Conservation (phyloP, 1,140 invertebrate genomes). For the Elymnias hypermnestra region DNA sequence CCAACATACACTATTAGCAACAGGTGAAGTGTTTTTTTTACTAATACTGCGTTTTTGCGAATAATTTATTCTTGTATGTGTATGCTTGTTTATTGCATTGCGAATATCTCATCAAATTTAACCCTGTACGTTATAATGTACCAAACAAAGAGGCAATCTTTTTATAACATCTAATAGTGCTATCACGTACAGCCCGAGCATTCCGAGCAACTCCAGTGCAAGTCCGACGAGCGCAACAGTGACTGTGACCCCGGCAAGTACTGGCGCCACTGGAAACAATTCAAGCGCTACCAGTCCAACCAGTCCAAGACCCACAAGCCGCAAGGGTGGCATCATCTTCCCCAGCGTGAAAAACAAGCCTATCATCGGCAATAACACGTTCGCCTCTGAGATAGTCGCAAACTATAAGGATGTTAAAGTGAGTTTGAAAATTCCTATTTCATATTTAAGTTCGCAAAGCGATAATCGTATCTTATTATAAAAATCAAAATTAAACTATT, state of each 20-base stretch:
- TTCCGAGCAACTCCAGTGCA: slow-evolving; percentile 39
- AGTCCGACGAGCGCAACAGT: slow-evolving; percentile 38
- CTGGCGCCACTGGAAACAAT: slow-evolving; percentile 23
- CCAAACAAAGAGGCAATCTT: neutral
- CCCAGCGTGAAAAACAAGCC: slow-evolving; percentile 94
- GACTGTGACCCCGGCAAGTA: slow-evolving; percentile 38
- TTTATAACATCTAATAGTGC: slow-evolving; percentile 42
- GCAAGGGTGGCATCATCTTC: slow-evolving; percentile 90
- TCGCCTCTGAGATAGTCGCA: slow-evolving; percentile 83
- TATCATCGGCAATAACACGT: slow-evolving; percentile 87
- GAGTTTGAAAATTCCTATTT: slow-evolving; percentile 50
- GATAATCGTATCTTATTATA: too few relatives aligned
- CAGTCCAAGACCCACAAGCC: slow-evolving; percentile 57
- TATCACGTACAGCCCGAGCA: slow-evolving; percentile 60
- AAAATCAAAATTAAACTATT: too few relatives aligned
- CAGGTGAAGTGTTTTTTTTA: slow-evolving; percentile 55
- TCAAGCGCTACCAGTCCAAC: slow-evolving; percentile 40
- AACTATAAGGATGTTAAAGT: slow-evolving; percentile 90
- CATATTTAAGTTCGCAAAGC: too few relatives aligned
- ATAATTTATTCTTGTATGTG: slow-evolving; percentile 20
- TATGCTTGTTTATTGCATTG: slow-evolving; percentile 17
- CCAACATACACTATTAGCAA: slow-evolving; percentile 42
- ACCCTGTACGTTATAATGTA: slow-evolving; percentile 6
- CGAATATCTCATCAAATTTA: slow-evolving; percentile 2
- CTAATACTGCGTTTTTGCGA: slow-evolving; percentile 22